Base-by-base conservation (phyloP, 2,797 vertebrate genomes). In the Lagodon rhomboides region DNA sequence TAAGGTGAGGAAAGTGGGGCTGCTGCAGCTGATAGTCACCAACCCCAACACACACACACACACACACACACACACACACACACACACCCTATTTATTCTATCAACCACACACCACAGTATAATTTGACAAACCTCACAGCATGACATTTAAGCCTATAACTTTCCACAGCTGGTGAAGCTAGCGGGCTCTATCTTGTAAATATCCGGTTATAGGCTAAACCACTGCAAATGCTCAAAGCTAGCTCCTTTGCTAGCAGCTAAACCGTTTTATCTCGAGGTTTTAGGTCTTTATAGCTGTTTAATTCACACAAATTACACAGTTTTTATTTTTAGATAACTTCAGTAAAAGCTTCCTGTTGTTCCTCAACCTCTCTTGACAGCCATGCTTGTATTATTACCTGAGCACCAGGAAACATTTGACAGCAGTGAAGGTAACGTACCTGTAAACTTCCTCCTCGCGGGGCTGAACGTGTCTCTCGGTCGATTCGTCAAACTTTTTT, bases 1-100 rank as follows among this genome's bases (percentile, higher is more conserved):
- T 62, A 93, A 75, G 73, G 89, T 74, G 83, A 94, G 93, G 83
- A 81, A 61, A 86, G 51, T 62, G 75, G 61, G 67, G 49, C 73
- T 62, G 50, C 77, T 84, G 76, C 43, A 85, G 76, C 43, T 85
- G 85, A 66, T 69, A 68, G 34, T 44, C 53, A 17, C n/a, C 23
- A 13, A 27, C 30, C 38, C 0, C 58, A 59, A 15, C 34, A 27
- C 30, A 20, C 34, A 38, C 18, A 27, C 62, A 62, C 5, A 63
- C 27, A 47, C 41, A 53, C 27, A 44, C 47, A 47, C 38, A 50
- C 9, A 68, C 51, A 58, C 12, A 53, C 3, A 34, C 41, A 51
- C 34, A 47, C 18, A 30, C 44, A n/a, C 10, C 2, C 38, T 11
- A 38, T 38, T 38, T 10, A 16, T 30, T 4, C 8, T 47, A 22